Percentiles rank a stretch among this genome's conserved stretches.
Conservation (phyloP, 2,888 invertebrate species). For the Scaptomyza caliginosa region DNA sequence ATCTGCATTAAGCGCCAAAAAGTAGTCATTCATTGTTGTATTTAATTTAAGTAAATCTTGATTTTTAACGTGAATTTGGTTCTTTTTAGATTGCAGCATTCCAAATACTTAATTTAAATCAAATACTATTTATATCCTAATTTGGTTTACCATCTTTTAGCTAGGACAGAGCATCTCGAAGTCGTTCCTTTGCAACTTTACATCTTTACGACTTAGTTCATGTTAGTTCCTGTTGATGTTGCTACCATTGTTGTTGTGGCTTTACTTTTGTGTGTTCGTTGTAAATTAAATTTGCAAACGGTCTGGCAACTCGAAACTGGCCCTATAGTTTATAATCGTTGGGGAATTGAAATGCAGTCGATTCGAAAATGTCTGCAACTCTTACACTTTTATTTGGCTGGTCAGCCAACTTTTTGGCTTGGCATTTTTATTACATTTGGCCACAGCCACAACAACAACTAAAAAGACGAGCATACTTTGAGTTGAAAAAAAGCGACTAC, state of each 20-base stretch:
- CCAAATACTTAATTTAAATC: too few species aligned
- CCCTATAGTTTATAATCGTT: conserved; percentile 75
- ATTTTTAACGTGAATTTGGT: too few species aligned
- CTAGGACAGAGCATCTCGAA: neutral
- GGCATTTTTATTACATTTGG: conserved; percentile 71
- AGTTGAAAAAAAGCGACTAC: neutral
- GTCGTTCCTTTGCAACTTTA: neutral
- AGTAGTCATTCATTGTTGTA: too few species aligned
- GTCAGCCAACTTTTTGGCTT: conserved; percentile 65
- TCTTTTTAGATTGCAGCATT: too few species aligned
- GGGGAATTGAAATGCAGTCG: conserved; percentile 79
- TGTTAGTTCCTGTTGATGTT: neutral
- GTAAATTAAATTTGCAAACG: conserved; percentile 79
- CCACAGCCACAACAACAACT: conserved; percentile 6
- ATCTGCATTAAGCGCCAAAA: too few species aligned
- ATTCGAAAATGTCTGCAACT: conserved; percentile 65
- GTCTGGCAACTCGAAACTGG: conserved; percentile 62
- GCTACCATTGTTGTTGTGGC: conserved; percentile 37
- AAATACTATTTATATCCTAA: too few species aligned
- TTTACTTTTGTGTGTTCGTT: conserved; percentile 51
- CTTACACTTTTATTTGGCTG: conserved; percentile 38
- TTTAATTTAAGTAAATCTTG: too few species aligned
- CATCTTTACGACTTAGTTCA: neutral
- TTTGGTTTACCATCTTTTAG: too few species aligned
- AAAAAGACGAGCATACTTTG: neutral